Conservation (phyloP, 2,888 invertebrate genomes). For the Polymixis lichenea region DNA sequence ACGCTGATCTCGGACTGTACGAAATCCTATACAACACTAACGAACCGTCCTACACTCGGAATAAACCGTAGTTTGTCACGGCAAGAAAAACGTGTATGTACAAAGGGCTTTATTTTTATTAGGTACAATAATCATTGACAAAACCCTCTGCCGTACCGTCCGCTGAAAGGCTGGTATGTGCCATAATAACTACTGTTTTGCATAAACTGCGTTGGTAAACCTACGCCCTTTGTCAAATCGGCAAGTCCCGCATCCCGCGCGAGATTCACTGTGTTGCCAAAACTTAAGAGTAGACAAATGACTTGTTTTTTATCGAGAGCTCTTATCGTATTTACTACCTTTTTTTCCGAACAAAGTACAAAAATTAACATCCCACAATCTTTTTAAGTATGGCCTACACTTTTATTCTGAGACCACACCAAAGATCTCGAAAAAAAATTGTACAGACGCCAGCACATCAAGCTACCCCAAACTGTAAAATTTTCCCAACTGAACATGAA, state of each 20-base stretch:
- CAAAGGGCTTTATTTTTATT: not conserved
- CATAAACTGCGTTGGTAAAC: not conserved
- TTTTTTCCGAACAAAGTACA: not conserved
- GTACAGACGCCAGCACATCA: slow-evolving; percentile 3
- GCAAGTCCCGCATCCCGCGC: not conserved
- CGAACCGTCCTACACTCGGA: no score
- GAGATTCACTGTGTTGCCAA: not conserved
- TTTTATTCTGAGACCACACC: slow-evolving; percentile 33
- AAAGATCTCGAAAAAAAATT: slow-evolving; percentile 20
- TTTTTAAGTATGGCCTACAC: slow-evolving; percentile 16
- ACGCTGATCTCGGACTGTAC: no score
- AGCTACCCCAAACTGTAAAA: no score
- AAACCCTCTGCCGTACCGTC: not conserved
- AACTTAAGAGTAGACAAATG: slow-evolving; percentile 21
- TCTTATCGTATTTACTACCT: not conserved
- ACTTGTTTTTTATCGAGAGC: slow-evolving; percentile 7
- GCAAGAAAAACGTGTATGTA: no score
- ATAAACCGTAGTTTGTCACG: no score
- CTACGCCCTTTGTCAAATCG: not conserved
- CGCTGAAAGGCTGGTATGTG: not conserved
- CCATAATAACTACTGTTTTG: not conserved
- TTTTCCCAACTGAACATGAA: no score
- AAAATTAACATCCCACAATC: not conserved
- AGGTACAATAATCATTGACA: not conserved
- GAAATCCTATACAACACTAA: no score